These are phyloP conservation scores for Chirona hameri DNA, from an alignment of 2,888 invertebrate genomes.

Conservation along the genomic window DNA sequence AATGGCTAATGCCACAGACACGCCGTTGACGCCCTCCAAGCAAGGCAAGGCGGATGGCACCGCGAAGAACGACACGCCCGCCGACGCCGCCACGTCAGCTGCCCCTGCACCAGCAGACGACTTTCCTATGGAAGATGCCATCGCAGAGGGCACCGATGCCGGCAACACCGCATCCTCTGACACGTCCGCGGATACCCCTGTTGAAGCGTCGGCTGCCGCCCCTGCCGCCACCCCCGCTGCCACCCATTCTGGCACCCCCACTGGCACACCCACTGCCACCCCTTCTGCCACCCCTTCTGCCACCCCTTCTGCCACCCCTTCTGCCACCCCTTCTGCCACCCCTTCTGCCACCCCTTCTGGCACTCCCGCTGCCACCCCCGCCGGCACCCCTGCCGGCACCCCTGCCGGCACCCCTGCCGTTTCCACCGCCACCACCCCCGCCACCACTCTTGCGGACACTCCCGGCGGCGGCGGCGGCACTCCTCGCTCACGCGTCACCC, in stretches of 20 bases:
- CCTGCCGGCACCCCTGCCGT: not conserved
- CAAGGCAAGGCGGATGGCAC: not conserved
- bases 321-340: too few species aligned
- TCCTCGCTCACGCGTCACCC: slow-evolving; percentile 48
- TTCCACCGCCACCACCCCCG: not conserved
- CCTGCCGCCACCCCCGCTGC: too few species aligned
- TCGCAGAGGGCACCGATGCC: too few species aligned
- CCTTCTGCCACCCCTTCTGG: too few species aligned
- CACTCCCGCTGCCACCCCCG: not conserved
- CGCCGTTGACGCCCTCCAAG: not conserved
- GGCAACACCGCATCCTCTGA: too few species aligned
- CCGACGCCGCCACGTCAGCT: not conserved
- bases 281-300: not conserved
- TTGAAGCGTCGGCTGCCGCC: too few species aligned
- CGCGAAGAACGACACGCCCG: not conserved
- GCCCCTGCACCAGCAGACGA: too few species aligned
- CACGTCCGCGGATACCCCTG: too few species aligned
- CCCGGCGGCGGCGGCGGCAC: not conserved
- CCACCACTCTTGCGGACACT: too few species aligned
- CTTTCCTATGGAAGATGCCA: too few species aligned
- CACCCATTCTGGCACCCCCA: not conserved
- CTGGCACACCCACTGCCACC: not conserved
- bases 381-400: not conserved
- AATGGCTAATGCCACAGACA: too few species aligned
- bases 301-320: too few species aligned